These are phyloP conservation scores for Phoxinus phoxinus DNA, from an alignment of 2,113 vertebrate genomes.

Conservation along the genomic window DNA sequence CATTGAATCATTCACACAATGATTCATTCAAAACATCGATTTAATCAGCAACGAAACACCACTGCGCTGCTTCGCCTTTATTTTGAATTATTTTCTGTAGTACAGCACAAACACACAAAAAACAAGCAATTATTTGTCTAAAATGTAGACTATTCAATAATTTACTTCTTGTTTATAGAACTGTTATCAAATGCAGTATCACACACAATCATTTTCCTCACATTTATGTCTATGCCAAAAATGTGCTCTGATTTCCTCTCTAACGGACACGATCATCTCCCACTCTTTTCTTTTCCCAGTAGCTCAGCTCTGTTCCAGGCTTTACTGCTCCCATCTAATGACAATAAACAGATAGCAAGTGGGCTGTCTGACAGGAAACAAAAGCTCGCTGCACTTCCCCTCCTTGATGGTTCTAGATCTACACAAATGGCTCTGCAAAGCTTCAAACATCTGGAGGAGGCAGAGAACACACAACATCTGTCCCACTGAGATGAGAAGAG, in stretches of 20 bases:
- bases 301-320: neutral
- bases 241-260: neutral
- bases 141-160: neutral
- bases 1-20: neutral
- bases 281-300: neutral
- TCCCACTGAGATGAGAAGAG: slow-evolving; percentile 39
- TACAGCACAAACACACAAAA: neutral
- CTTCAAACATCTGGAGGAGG: slow-evolving; percentile 53
- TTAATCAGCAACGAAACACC: neutral
- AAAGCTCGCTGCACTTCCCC: slow-evolving; percentile 31
- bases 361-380: slow-evolving; percentile 39
- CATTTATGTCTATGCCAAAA: neutral
- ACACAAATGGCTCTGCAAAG: slow-evolving; percentile 25
- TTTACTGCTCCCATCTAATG: neutral
- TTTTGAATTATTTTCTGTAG: neutral
- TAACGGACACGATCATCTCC: neutral
- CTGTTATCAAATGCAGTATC: neutral
- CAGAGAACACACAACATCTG: slow-evolving; percentile 46
- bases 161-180: neutral
- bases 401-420: slow-evolving; percentile 42
- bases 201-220: neutral
- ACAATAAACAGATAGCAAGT: slow-evolving; percentile 39
- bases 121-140: neutral
- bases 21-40: neutral
- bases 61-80: neutral